Evolutionary conservation across 2,888 invertebrate genomes (phyloP).

Genomic region (Erebia epiphron): DNA sequence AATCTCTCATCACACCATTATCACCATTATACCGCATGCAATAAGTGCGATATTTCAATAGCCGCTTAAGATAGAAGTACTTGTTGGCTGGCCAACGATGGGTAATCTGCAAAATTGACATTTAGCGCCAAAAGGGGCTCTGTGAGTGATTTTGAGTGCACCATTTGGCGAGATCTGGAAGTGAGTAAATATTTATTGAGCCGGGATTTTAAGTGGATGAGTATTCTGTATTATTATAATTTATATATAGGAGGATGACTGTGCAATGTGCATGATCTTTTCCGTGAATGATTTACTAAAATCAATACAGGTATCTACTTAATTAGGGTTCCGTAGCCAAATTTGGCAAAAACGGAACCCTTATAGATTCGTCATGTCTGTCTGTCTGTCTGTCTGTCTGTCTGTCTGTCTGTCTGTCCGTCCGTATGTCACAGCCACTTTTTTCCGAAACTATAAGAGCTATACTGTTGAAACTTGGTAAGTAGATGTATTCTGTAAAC

Average conservation of each 20-base stretch:
- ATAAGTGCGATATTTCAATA: constrained; percentile 51
- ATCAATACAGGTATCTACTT: not conserved
- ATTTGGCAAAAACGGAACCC: too few species aligned
- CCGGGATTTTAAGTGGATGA: constrained; percentile 56
- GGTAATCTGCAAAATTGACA: constrained; percentile 73
- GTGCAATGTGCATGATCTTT: constrained; percentile 15
- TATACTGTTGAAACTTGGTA: too few species aligned
- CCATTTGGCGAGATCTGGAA: constrained; percentile 62
- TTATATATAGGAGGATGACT: constrained; percentile 31
- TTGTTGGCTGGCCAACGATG: constrained; percentile 58
- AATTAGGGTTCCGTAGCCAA: too few species aligned
- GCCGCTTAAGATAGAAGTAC: constrained; percentile 43
- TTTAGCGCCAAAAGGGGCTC: constrained; percentile 70
- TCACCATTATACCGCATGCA: constrained; percentile 49
- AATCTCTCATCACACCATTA: constrained; percentile 56
- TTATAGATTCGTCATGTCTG: too few species aligned
- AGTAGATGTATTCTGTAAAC: too few species aligned
- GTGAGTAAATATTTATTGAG: constrained; percentile 66
- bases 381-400: too few species aligned
- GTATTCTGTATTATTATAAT: constrained; percentile 40
- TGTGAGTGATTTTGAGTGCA: constrained; percentile 62
- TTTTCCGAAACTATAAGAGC: too few species aligned
- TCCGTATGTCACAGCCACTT: too few species aligned
- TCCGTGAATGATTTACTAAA: constrained; percentile 7
- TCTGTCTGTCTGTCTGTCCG: too few species aligned